Evolutionary conservation across 2,888 invertebrate genomes (phyloP), one percentile per base, ranked within the genome.

Genomic region (Rotaria magnacalcarata): DNA sequence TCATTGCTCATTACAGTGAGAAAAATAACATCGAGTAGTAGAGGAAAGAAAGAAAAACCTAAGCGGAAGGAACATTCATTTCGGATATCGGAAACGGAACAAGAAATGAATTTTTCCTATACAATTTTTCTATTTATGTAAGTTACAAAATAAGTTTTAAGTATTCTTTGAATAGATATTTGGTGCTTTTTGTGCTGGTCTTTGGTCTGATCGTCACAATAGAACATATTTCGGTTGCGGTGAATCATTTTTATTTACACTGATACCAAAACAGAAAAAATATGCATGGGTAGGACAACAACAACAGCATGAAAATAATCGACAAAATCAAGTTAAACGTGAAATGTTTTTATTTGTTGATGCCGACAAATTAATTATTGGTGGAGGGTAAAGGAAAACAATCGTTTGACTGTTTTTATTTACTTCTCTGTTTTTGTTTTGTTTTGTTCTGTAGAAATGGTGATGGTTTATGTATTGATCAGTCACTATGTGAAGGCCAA

Each of bases 181-280:
- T 92, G 97, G 97, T 87, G 97, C 97, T 74, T 98, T 96, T 90
- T 97, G 96, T 91, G 96, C 97, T 56, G 94, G 95, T 74, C 93
- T 95, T 88, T 97, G 97, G 97, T 94, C 94, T 91, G 95, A 95
- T 43, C 34, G 86, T 43, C 95, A 96, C 91, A 85, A 85, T 47
- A 93, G 95, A 87, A 95, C 95, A 92, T 97, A 97, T 92, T 97
- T 97, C 92, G 97, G 97, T 88, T 97, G 96, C 56, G 97, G 97
- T 87, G 97, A 97, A 93, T 96, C 96, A 88, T 98, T 98, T 92
- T 93, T 98, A 89, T 98, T 97, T 92, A 95, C 94, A 21, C 93
- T 96, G 89, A 93, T 94, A 92, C 97, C 97, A 87, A 94, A 95
- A 91, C 58, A 85, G 80, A 58, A 34, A 27, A 34, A 58, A 41